Percentiles rank a stretch among this genome's conserved stretches.
These are phyloP conservation scores for Neoscelio sp. DNA, from an alignment of 2,888 invertebrate species.

Conservation along the genomic window DNA sequence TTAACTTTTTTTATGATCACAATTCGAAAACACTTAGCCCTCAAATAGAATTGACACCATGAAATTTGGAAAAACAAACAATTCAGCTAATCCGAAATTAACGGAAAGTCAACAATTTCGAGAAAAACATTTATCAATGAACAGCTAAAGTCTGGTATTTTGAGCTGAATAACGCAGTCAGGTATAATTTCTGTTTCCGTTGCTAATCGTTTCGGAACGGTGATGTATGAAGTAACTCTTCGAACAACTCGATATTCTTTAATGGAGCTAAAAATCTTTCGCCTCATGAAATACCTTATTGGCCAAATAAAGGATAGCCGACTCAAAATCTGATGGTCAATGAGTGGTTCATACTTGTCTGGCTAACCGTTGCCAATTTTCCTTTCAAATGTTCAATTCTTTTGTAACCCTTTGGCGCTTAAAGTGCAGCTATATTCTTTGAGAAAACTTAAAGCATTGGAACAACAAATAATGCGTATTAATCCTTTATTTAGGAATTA, in stretches of 20 bases:
- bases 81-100: conserved; percentile 33
- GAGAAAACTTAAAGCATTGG: conserved; percentile 8
- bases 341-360: conserved; percentile 50
- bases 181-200: conserved; percentile 65
- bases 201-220: conserved; percentile 59
- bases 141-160: conserved; percentile 16
- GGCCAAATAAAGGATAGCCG: conserved; percentile 81
- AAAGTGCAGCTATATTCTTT: conserved; percentile 11
- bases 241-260: conserved; percentile 47
- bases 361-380: conserved; percentile 61
- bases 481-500: conserved; percentile 24
- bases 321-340: conserved; percentile 66
- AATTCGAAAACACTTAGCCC: conserved; percentile 28
- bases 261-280: conserved; percentile 49
- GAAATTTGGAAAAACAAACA: conserved; percentile 59
- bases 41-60: conserved; percentile 27
- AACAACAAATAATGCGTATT: conserved; percentile 40
- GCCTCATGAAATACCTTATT: conserved; percentile 73
- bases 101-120: conserved; percentile 25
- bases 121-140: conserved; percentile 22
- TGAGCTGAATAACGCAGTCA: conserved; percentile 13
- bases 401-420: conserved; percentile 21
- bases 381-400: conserved; percentile 19
- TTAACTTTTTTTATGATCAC: conserved; percentile 4
- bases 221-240: no score